These are phyloP conservation scores for Oxyteleia sp. DNA, from an alignment of 2,888 invertebrate genomes.

Conservation along the genomic window DNA sequence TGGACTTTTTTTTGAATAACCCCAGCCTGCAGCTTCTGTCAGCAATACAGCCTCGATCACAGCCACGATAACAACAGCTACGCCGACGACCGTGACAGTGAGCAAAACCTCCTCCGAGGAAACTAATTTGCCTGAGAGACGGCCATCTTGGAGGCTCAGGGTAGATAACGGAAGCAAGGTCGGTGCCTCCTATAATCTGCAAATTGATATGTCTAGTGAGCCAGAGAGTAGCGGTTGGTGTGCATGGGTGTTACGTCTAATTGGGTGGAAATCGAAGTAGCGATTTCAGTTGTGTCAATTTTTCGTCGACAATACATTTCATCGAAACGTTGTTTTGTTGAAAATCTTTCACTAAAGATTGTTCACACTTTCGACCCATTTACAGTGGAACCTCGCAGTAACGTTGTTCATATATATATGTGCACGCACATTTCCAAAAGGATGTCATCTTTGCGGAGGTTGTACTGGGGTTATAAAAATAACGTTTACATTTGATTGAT, in stretches of 20 bases:
- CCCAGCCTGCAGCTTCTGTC: slow-evolving; percentile 85
- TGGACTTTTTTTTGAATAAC: slow-evolving; percentile 81
- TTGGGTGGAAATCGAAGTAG: slow-evolving; percentile 81
- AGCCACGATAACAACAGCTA: slow-evolving; percentile 89
- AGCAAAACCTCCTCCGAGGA: slow-evolving; percentile 85
- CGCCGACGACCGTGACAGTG: slow-evolving; percentile 88
- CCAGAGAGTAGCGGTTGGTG: slow-evolving; percentile 80
- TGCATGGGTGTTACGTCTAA: slow-evolving; percentile 82
- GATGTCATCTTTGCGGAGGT: not conserved
- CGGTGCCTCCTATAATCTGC: slow-evolving; percentile 82
- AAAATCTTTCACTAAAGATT: not conserved
- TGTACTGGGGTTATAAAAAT: not conserved
- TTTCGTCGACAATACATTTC: slow-evolving; percentile 41
- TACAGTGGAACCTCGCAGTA: not conserved
- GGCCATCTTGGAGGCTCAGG: slow-evolving; percentile 97
- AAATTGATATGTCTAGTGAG: slow-evolving; percentile 79
- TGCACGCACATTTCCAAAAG: too few species aligned
- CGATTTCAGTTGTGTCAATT: slow-evolving; percentile 38
- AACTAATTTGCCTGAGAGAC: slow-evolving; percentile 90
- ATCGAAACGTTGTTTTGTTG: slow-evolving; percentile 4
- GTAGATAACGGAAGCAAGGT: slow-evolving; percentile 97
- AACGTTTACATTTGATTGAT: too few species aligned
- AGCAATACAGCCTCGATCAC: slow-evolving; percentile 88
- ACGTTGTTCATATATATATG: too few species aligned
- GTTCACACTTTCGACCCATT: too few species aligned